phyloP scores from a whole-genome alignment of 2,888 invertebrate species.

The Drosophila leonis region DNA sequence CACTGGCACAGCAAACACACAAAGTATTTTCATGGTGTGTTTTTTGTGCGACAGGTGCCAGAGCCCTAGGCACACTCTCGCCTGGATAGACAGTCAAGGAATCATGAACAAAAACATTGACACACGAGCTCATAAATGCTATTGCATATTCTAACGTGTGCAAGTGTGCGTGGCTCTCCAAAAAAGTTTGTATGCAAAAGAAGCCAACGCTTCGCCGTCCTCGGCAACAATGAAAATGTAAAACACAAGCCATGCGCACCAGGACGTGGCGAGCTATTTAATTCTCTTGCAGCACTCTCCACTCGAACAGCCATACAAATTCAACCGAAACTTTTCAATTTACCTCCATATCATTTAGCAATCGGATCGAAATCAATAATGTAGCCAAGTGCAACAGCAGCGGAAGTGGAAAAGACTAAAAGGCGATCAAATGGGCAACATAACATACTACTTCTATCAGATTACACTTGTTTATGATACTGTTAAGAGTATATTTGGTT shows the following conservation, averaged over 20 bases:
- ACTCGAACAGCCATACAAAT: neutral
- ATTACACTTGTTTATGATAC: neutral
- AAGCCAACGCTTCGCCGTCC: conserved; percentile 1
- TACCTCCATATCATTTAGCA: neutral
- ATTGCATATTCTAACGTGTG: conserved; percentile 14
- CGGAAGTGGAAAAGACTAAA: neutral
- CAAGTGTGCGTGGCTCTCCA: conserved; percentile 10
- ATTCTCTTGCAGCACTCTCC: neutral
- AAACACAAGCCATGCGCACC: conserved; percentile 2
- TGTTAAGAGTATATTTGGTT: neutral
- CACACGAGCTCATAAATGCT: conserved; percentile 13
- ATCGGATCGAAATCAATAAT: conserved; percentile 5
- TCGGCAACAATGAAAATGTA: conserved; percentile 10
- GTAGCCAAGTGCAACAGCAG: neutral
- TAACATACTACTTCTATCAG: neutral
- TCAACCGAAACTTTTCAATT: conserved; percentile 1
- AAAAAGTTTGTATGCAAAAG: conserved; percentile 10
- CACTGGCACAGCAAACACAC: neutral
- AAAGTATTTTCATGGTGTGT: conserved; percentile 1
- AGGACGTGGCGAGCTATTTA: conserved; percentile 9
- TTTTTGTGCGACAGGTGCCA: conserved; percentile 10
- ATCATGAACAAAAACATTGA: conserved; percentile 17
- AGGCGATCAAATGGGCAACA: neutral
- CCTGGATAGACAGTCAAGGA: conserved; percentile 20
- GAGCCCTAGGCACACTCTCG: neutral